Evolutionary conservation across 2,888 invertebrate genomes (phyloP), one percentile per base, ranked within the genome.

Genomic region (Tortrix viridana): DNA sequence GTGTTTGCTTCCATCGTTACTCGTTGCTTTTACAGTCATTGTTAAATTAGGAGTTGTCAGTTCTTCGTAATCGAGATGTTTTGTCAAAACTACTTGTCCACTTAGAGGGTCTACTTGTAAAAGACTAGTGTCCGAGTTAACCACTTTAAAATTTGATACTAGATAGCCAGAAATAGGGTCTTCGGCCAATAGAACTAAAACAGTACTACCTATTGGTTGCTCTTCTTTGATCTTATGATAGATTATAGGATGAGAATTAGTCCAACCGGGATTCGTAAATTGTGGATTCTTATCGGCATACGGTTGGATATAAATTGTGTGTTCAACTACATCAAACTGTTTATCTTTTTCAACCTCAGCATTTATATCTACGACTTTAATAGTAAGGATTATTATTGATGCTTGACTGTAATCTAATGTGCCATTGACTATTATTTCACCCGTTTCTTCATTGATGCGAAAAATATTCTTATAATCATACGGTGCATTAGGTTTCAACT

Each of bases 261-360:
- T 94, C 96, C 97, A 96, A 1, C 95, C 95, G 0, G 94, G 80
- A 70, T 95, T 94, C 1, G 94, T 94, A 70, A 97, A 96, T 32
- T 95, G 93, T 0, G 97, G 96, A 82, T 96, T 95, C 72, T 95
- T 94, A 70, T 96, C 95, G 67, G 95, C 94, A 76, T 95, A 95
- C 0, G 96, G 96, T 77, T 96, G 96, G 26, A 97, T 94, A 76
- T 96, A 96, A 44, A 96, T 92, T 0, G 96, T 96, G 5, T 96
- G 95, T 74, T 96, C 96, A 0, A 94, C 94, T 56, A 91, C 85
- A 53, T 94, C 95, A 47, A 93, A 90, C 80, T 96, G 96, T 1
- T 88, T 85, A 2, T 95, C 94, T 54, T 92, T 93, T 69, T 95
- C 92, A 0, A 94, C 87, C 67, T 94, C 94, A 0, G 96, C 97